Conservation (phyloP, 2,113 vertebrate genomes). For the Larimichthys polyactis region DNA sequence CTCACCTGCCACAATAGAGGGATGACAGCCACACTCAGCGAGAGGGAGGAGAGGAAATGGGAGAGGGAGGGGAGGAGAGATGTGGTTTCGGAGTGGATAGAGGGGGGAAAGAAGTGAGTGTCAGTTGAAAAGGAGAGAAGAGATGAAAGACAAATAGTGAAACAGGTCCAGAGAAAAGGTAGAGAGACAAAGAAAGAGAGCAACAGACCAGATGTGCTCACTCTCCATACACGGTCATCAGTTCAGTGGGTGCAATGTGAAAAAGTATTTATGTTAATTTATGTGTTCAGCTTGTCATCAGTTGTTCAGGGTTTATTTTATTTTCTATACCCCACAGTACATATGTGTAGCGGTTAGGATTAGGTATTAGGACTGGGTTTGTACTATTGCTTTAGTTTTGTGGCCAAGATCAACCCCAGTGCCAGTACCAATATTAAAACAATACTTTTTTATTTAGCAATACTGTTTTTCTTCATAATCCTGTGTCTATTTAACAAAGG, state of each 20-base stretch:
- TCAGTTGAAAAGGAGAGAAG: slow-evolving; percentile 75
- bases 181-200: slow-evolving; percentile 45
- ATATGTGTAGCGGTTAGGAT: not conserved
- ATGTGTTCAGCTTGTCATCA: slow-evolving; percentile 36
- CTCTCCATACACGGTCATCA: slow-evolving; percentile 18
- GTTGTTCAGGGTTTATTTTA: slow-evolving; percentile 4
- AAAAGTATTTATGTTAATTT: slow-evolving; percentile 39
- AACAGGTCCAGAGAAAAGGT: slow-evolving; percentile 57
- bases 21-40: slow-evolving; percentile 73
- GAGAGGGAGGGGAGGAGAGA: slow-evolving; percentile 46
- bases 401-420: not conserved
- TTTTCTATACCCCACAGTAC: not conserved
- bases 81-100: slow-evolving; percentile 59
- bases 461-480: not conserved
- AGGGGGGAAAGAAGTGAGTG: slow-evolving; percentile 57
- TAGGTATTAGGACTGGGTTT: not conserved
- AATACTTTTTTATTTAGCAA: not conserved
- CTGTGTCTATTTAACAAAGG: too few relatives aligned
- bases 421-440: not conserved
- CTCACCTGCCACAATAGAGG: slow-evolving; percentile 77
- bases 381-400: not conserved
- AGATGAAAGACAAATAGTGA: slow-evolving; percentile 77
- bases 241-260: slow-evolving; percentile 34
- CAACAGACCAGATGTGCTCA: slow-evolving; percentile 68
- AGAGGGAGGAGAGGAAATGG: slow-evolving; percentile 65